phyloP scores from a whole-genome alignment of 2,797 vertebrate species.

The Morelia viridis region DNA sequence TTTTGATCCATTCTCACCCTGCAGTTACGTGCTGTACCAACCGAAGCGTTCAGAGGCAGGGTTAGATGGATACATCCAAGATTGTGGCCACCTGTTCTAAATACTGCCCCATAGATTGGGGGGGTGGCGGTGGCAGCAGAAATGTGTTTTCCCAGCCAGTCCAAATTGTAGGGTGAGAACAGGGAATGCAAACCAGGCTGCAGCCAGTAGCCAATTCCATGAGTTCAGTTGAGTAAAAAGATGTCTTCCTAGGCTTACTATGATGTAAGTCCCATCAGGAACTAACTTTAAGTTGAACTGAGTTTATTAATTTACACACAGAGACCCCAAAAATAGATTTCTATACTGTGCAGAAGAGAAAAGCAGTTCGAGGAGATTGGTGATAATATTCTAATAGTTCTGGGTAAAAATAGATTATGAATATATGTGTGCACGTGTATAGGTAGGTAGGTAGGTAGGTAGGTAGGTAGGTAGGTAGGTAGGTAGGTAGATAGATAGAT shows the following conservation, averaged over 20 bases:
- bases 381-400: background rate
- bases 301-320: background rate
- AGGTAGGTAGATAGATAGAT: too few relatives aligned
- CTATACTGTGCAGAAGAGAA: background rate
- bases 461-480: too few relatives aligned
- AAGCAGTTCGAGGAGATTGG: background rate
- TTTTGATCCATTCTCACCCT: background rate
- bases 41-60: background rate
- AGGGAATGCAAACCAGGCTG: too few relatives aligned
- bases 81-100: accelerated
- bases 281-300: background rate
- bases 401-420: background rate
- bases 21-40: background rate
- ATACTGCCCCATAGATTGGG: background rate
- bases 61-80: background rate
- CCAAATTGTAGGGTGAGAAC: background rate
- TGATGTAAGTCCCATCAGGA: background rate
- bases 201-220: background rate
- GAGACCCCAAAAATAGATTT: background rate
- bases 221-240: background rate
- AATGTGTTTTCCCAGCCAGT: background rate
- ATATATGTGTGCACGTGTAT: background rate
- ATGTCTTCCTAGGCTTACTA: background rate
- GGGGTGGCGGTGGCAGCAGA: background rate
- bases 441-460: too few relatives aligned